Evolutionary conservation across 2,113 vertebrate genomes (phyloP).

Genomic region (Antechinus stuartii): DNA sequence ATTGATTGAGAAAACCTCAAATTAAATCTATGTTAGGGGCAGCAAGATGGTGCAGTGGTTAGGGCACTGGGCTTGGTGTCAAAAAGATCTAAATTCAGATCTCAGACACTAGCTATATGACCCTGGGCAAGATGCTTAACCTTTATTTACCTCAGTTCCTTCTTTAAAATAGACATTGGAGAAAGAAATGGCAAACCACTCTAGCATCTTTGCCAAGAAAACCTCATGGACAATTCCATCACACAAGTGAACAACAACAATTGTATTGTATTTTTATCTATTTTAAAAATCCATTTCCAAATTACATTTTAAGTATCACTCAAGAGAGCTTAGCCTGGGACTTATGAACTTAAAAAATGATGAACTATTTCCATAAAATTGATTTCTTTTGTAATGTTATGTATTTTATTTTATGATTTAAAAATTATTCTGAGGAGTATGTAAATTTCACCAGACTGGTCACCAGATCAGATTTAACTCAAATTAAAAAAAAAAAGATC

Average conservation of each 20-base stretch:
- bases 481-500: neutral
- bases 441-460: neutral
- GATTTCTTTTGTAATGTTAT: neutral
- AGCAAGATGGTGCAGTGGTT: neutral
- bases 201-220: neutral
- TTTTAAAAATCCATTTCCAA: neutral
- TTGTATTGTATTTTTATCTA: neutral
- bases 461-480: neutral
- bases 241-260: neutral
- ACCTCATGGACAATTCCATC: neutral
- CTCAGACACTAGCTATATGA: neutral
- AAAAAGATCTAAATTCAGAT: neutral
- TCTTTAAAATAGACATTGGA: neutral
- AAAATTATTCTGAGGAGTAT: neutral
- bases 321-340: neutral
- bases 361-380: neutral
- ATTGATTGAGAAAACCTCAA: neutral
- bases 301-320: neutral
- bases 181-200: neutral
- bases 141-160: neutral
- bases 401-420: neutral
- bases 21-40: neutral
- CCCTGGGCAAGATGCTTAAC: neutral
- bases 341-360: neutral
- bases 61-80: neutral